These are phyloP conservation scores for Aviceda subcristata DNA, from an alignment of 2,113 vertebrate genomes.

Conservation along the genomic window DNA sequence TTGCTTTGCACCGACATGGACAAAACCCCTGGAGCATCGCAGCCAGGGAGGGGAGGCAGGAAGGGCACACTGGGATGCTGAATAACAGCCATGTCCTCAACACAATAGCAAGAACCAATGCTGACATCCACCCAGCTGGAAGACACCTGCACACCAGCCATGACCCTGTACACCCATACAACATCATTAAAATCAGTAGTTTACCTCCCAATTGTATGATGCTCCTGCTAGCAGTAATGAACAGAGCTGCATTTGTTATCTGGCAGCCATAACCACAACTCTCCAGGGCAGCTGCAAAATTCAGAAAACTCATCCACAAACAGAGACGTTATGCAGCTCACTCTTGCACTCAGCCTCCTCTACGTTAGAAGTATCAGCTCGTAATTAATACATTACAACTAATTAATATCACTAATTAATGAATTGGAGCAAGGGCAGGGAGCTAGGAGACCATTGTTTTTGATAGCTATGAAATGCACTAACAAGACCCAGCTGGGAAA, in stretches of 20 bases:
- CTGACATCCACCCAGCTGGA: not conserved
- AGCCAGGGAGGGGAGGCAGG: not conserved
- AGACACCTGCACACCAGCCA: not conserved
- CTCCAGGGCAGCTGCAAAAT: not conserved
- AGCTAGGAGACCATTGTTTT: not conserved
- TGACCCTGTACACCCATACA: not conserved
- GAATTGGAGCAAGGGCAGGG: not conserved
- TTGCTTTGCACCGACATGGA: not conserved
- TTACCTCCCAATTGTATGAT: not conserved
- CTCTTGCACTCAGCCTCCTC: not conserved
- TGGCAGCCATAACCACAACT: not conserved
- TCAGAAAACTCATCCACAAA: not conserved
- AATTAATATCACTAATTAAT: conserved; percentile 36
- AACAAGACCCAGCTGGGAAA: not conserved
- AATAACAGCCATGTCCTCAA: not conserved
- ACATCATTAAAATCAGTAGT: not conserved
- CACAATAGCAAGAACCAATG: not conserved
- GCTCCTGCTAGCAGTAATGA: not conserved
- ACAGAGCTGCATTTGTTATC: not conserved
- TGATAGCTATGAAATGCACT: not conserved
- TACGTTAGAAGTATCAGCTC: not conserved
- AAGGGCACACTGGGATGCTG: not conserved
- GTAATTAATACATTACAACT: not conserved
- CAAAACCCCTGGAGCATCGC: accelerated
- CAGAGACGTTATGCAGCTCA: not conserved